Evolutionary conservation across 64 coral and sea anemone species (phyloP).

Genomic region (Pocillopora damicornis): DNA sequence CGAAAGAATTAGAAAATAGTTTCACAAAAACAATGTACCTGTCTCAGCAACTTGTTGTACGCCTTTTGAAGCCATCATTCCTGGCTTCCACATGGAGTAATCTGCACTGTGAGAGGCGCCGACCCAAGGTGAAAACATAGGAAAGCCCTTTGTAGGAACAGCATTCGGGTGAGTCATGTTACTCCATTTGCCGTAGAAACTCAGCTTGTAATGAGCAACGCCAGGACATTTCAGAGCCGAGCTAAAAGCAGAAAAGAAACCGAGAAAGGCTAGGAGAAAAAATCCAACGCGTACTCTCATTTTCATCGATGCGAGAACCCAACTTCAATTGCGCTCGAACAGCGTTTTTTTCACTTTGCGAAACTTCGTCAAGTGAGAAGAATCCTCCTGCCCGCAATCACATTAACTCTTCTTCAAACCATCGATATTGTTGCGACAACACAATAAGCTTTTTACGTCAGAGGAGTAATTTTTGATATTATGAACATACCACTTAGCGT

Average conservation of each 20-base stretch:
- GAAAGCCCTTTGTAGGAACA: neutral
- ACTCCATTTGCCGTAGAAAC: constrained; percentile 8
- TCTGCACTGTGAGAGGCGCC: neutral
- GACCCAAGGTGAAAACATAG: neutral
- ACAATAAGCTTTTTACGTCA: too few species aligned
- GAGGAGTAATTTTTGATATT: too few species aligned
- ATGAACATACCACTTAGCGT: too few species aligned
- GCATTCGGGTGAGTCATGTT: neutral
- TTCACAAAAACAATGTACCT: neutral
- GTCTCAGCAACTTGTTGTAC: neutral
- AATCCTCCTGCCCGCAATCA: neutral
- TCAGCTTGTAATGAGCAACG: neutral
- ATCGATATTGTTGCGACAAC: too few species aligned
- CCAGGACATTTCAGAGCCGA: neutral
- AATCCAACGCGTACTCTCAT: neutral
- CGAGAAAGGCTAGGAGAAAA: neutral
- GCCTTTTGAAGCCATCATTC: neutral
- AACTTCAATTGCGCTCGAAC: neutral
- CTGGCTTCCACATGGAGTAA: neutral
- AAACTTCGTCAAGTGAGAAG: neutral
- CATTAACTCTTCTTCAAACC: neutral
- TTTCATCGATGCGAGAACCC: neutral
- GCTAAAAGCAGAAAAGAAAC: neutral
- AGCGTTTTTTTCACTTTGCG: too few species aligned
- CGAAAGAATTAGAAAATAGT: too few species aligned